Percentiles rank a stretch among this genome's conserved stretches.
phyloP scores from a whole-genome alignment of 2,888 invertebrate species.

The Aporophyla lueneburgensis region DNA sequence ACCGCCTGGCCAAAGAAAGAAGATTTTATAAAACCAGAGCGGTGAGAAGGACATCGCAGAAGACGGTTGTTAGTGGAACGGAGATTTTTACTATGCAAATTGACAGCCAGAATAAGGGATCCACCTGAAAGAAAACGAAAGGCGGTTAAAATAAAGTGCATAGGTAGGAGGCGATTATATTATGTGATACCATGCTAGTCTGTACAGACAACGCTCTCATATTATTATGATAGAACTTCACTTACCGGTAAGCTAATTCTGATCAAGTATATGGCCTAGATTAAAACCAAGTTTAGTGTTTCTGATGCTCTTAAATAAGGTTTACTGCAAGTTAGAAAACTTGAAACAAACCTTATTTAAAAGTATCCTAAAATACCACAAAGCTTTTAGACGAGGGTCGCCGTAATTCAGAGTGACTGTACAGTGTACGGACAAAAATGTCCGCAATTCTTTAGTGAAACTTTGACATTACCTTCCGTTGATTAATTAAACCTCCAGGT shows the following conservation, averaged over 20 bases:
- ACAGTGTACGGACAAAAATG: not conserved
- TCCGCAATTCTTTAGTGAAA: slow-evolving; percentile 22
- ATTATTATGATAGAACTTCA: no score
- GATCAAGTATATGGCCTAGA: not conserved
- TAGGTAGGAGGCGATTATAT: no score
- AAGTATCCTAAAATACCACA: slow-evolving; percentile 25
- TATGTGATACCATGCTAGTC: no score
- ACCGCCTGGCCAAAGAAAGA: no score
- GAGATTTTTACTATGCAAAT: no score
- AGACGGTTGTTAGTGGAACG: no score
- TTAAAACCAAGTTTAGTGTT: not conserved
- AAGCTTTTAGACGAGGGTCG: slow-evolving; percentile 33
- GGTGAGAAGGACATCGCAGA: no score
- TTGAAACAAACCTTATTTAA: not conserved
- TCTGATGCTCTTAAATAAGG: not conserved
- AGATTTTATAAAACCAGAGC: no score
- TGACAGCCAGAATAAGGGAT: no score
- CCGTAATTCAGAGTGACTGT: slow-evolving; percentile 13
- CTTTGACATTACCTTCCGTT: slow-evolving; percentile 27
- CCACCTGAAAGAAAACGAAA: no score
- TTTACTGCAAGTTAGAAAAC: not conserved
- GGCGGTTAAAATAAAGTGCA: no score
- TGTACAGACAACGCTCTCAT: no score
- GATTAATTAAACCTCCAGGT: slow-evolving; percentile 36
- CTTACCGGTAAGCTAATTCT: not conserved